Base-by-base conservation (phyloP, 2,888 invertebrate genomes). In the Epinotia bilunana region DNA sequence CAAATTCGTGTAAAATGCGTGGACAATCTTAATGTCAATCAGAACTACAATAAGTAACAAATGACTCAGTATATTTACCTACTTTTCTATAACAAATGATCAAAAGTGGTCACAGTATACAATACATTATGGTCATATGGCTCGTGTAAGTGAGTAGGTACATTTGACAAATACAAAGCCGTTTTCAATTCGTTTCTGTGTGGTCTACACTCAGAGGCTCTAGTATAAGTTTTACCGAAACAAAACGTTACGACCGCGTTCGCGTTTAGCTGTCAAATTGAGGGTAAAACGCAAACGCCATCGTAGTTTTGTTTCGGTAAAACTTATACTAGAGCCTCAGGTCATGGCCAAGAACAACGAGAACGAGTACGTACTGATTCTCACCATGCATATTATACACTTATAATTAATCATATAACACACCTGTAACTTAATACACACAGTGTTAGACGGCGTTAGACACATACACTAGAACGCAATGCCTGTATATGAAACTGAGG, bases 1-100 rank as follows among this genome's bases (percentile, higher is more conserved):
- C 46, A 69, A 74, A 69, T 74, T 33, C 6, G 13, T 49, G 46
- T 57, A 49, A 33, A 74, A 68, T 16, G 46, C 57, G 53, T 43
- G n/a, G 7, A 74, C 62, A 61, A 63, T 49, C 16, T 69, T 11
- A n/a, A 57, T 74, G 73, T 58, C 69, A 69, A 69, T 74, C 62
- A 74, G 9, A 68, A 55, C 60, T 18, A 73, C 65, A 73, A 73
- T 65, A 62, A 72, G 33, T 33, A 65, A n/a, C 2, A 7, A 68
- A 18, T 43, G 18, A 39, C 9, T n/a, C n/a, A n/a, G n/a, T n/a
- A n/a, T n/a, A n/a, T n/a, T n/a, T 13, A 61, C 33, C 16, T 23
- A 16, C 20, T 49, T 23, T 23, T 20, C 46, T 43, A 7, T 9
- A 33, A 61, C 33, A 18, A 62, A 39, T 1, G 18, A 7, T 60